Percentiles rank a stretch among this genome's conserved stretches.
Evolutionary conservation across 2,113 vertebrate genomes (phyloP).

Genomic region (Condylura cristata): DNA sequence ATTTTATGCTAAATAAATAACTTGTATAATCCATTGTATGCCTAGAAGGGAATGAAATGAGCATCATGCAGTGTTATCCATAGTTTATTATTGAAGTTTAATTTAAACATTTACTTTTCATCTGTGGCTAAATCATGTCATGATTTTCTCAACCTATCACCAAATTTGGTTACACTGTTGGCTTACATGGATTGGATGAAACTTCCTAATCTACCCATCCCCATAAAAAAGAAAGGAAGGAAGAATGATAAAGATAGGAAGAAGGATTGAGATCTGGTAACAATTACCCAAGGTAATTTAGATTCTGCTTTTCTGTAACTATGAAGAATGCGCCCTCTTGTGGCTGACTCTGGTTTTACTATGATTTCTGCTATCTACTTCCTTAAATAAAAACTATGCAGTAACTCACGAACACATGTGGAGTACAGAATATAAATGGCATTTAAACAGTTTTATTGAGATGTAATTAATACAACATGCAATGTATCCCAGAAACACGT

Average conservation of each 20-base stretch:
- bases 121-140: background rate
- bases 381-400: background rate
- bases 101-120: conserved; percentile 45
- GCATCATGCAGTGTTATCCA: background rate
- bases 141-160: conserved; percentile 8
- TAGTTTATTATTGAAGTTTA: background rate
- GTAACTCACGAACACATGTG: background rate
- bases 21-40: background rate
- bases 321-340: conserved; percentile 82
- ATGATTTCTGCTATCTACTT: background rate
- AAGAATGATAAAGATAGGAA: background rate
- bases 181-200: background rate
- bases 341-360: conserved; percentile 66
- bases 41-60: background rate
- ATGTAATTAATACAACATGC: background rate
- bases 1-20: conserved; percentile 40
- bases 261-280: background rate
- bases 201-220: background rate
- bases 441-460: background rate
- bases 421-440: background rate
- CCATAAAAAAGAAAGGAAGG: background rate
- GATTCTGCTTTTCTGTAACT: conserved; percentile 33
- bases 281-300: background rate
- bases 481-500: background rate
- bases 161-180: background rate